These are phyloP conservation scores for Hemibagrus wyckioides DNA, from an alignment of 2,113 vertebrate species.

Conservation along the genomic window DNA sequence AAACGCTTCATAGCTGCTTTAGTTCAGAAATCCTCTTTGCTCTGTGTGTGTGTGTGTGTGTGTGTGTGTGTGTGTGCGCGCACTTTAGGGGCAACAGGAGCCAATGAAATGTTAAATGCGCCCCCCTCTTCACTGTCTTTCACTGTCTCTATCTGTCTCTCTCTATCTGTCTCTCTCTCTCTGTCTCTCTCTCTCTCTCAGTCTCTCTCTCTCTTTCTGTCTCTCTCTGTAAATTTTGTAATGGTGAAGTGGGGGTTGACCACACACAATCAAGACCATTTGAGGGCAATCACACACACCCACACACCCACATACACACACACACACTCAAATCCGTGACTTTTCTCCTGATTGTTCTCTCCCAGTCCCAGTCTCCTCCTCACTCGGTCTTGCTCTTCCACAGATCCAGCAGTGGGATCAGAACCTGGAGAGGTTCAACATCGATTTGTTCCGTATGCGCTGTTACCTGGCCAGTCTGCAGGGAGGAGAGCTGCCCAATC, in stretches of 20 bases:
- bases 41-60: background rate
- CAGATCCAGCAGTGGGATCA: conserved; percentile 99
- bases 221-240: background rate
- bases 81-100: too few relatives aligned
- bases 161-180: background rate
- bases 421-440: conserved; percentile 95
- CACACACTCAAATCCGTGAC: background rate
- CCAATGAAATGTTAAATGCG: background rate
- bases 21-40: background rate
- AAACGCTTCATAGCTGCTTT: background rate
- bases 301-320: background rate
- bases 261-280: conserved; percentile 20
- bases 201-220: background rate
- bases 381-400: background rate
- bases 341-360: background rate
- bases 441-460: conserved; percentile 93
- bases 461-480: conserved; percentile 96
- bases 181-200: too few relatives aligned
- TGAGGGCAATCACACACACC: conserved; percentile 34
- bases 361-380: background rate
- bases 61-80: too few relatives aligned
- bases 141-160: too few relatives aligned
- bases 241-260: background rate
- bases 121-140: too few relatives aligned
- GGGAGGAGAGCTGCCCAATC: conserved; percentile 93